These are phyloP conservation scores for Pogonocherus hispidulus DNA, from an alignment of 2,888 invertebrate species.

Conservation along the genomic window DNA sequence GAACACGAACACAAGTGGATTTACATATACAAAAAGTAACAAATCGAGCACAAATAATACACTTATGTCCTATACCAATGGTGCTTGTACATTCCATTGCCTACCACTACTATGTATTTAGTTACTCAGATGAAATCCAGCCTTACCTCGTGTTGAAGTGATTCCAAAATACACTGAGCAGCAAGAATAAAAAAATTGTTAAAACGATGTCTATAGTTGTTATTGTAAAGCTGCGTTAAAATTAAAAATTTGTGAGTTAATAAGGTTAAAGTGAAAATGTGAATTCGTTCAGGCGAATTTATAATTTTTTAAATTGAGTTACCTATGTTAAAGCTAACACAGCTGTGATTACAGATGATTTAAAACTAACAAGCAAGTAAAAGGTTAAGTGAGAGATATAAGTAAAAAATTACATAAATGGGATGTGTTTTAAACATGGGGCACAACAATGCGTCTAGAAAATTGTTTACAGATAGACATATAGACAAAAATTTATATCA, in stretches of 20 bases:
- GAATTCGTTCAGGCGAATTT: neutral
- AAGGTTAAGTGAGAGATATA: constrained; percentile 53
- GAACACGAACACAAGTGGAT: constrained; percentile 67
- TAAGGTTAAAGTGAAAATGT: constrained; percentile 23
- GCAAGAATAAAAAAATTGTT: constrained; percentile 72
- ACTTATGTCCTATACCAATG: constrained; percentile 16
- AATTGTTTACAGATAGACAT: constrained; percentile 59
- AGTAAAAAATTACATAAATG: constrained; percentile 64
- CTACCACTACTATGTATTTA: constrained; percentile 37
- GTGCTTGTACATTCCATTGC: constrained; percentile 41
- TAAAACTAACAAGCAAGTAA: constrained; percentile 43
- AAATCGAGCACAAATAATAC: constrained; percentile 36
- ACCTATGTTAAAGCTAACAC: neutral
- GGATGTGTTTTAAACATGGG: constrained; percentile 77
- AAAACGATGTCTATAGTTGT: constrained; percentile 34
- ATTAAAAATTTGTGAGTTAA: constrained; percentile 8
- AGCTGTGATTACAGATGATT: constrained; percentile 4
- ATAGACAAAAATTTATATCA: constrained; percentile 50
- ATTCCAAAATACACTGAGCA: constrained; percentile 98
- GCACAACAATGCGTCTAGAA: constrained; percentile 82
- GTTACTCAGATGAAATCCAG: constrained; percentile 51
- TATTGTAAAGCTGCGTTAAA: constrained; percentile 22
- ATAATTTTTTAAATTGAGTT: neutral
- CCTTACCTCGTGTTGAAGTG: constrained; percentile 99
- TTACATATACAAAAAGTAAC: constrained; percentile 47